Percentiles rank a stretch among this genome's conserved stretches.
phyloP scores from a whole-genome alignment of 2,113 vertebrate species.

The Mirza zaza region DNA sequence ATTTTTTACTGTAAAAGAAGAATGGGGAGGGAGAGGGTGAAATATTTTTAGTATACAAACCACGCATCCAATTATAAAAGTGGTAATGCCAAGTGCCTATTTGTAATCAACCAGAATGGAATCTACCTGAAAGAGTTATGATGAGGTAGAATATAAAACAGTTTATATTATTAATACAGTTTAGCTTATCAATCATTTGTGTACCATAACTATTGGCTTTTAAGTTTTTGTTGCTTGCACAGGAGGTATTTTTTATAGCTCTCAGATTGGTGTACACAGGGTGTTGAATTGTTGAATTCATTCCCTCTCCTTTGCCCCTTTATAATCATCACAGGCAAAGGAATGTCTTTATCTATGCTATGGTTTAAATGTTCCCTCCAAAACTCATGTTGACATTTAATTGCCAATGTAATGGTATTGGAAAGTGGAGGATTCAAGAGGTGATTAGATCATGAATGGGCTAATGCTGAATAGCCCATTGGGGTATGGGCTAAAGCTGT shows the following conservation, averaged over 20 bases:
- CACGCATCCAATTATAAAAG: background rate
- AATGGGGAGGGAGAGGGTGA: too few species aligned
- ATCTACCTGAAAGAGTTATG: background rate
- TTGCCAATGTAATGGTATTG: background rate
- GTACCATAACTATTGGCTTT: background rate
- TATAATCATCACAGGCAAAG: background rate
- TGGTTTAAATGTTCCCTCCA: background rate
- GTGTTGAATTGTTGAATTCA: background rate
- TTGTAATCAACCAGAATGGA: background rate
- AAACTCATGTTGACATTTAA: background rate
- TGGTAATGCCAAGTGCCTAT: background rate
- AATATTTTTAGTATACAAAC: background rate
- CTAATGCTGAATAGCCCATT: background rate
- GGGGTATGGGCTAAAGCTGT: background rate
- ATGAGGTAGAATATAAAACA: background rate
- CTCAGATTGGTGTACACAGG: background rate
- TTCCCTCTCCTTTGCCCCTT: background rate
- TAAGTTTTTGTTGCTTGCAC: background rate
- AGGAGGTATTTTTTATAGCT: background rate
- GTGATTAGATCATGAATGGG: background rate
- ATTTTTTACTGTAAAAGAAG: background rate
- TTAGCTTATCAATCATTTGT: background rate
- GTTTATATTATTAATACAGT: background rate
- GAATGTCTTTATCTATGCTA: constrained; percentile 7
- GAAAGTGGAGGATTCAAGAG: background rate